phyloP scores from a whole-genome alignment of 2,888 invertebrate species.

The Drosophila neutralis region DNA sequence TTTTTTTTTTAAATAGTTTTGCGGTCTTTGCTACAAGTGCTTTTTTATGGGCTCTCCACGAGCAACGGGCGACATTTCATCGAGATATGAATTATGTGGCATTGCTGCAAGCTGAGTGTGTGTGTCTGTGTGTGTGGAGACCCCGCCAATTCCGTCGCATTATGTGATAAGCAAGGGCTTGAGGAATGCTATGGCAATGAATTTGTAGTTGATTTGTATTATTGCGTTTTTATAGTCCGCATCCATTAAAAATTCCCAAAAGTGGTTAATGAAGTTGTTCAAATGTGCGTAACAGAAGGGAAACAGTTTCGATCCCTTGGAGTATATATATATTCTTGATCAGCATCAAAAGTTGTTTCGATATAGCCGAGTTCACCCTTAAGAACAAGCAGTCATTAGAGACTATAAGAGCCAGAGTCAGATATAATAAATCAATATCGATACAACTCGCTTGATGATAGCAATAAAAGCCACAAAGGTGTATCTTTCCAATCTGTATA shows the following conservation, averaged over 20 bases:
- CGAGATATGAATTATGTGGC: conserved; percentile 23
- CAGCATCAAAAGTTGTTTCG: too few relatives aligned
- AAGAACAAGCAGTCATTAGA: too few relatives aligned
- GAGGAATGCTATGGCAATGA: conserved; percentile 6
- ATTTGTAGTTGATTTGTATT: background rate
- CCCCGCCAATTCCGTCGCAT: conserved; percentile 9
- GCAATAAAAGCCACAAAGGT: background rate
- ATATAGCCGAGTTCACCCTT: too few relatives aligned
- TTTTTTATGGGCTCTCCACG: conserved; percentile 51
- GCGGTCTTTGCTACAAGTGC: conserved; percentile 42
- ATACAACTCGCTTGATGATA: background rate
- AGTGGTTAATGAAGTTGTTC: background rate
- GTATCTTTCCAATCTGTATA: too few relatives aligned
- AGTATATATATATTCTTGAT: background rate
- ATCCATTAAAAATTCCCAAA: background rate
- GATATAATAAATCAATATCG: background rate
- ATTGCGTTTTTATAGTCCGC: background rate
- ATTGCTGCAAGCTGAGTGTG: conserved; percentile 3
- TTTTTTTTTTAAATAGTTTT: conserved; percentile 27
- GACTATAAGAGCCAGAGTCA: too few relatives aligned
- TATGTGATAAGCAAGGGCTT: conserved; percentile 9
- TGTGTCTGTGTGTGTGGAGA: background rate
- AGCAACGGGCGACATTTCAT: conserved; percentile 24
- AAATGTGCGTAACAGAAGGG: background rate
- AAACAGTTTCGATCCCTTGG: background rate